phyloP scores from a whole-genome alignment of 2,113 vertebrate genomes.

The Pteropus alecto region DNA sequence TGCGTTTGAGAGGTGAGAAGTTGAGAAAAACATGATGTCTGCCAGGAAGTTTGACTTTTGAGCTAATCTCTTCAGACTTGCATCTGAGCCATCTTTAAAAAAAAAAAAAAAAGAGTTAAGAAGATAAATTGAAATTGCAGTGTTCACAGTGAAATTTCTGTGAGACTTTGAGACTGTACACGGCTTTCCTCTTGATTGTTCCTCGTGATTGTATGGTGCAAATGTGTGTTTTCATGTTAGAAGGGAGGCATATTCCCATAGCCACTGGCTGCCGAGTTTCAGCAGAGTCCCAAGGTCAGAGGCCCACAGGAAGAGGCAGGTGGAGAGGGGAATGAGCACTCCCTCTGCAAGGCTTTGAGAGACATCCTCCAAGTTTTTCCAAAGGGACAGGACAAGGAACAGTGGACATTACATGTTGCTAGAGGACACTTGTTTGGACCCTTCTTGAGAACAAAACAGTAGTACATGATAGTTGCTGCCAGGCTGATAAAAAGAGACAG shows the following conservation, averaged over 20 bases:
- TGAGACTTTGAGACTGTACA: no score
- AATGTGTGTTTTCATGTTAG: background rate
- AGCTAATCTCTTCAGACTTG: background rate
- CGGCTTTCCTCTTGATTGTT: background rate
- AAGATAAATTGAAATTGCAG: background rate
- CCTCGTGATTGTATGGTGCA: no score
- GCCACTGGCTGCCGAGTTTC: background rate
- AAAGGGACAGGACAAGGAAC: background rate
- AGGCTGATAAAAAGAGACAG: background rate
- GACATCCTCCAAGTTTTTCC: fast-evolving
- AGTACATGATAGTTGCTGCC: background rate
- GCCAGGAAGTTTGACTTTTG: background rate
- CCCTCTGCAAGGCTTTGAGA: fast-evolving
- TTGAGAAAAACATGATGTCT: background rate
- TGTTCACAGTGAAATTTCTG: background rate
- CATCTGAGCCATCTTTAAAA: background rate
- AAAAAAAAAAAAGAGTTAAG: background rate
- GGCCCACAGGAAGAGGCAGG: fast-evolving
- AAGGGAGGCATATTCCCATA: background rate
- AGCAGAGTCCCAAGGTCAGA: background rate
- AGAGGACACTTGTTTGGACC: background rate
- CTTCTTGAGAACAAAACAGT: background rate
- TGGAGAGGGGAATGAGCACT: fast-evolving
- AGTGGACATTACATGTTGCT: background rate
- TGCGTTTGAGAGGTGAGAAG: background rate